phyloP scores from a whole-genome alignment of 1,140 invertebrate species.

The Drosophila ogumai region DNA sequence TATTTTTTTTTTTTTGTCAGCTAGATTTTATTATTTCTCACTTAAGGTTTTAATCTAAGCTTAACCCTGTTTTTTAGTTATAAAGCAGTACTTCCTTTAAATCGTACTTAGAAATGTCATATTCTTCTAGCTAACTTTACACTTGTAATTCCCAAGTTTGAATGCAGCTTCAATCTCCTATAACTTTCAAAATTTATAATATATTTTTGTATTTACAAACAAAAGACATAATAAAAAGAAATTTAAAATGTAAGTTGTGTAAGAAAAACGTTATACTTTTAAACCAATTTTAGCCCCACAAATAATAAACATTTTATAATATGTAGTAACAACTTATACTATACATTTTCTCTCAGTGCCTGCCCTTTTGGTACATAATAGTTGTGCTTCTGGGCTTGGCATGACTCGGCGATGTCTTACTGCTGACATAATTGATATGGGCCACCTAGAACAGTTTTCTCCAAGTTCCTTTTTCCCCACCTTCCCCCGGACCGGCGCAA shows the following conservation, averaged over 20 bases:
- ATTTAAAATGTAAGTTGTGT: no score
- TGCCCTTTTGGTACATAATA: conserved; percentile 60
- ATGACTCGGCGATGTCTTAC: conserved; percentile 57
- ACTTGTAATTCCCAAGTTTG: not conserved
- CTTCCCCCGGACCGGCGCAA: not conserved
- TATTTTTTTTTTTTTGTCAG: no score
- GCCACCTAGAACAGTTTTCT: conserved; percentile 48
- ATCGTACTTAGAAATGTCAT: not conserved
- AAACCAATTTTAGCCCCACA: no score
- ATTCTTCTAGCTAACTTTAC: not conserved
- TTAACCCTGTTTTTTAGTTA: not conserved
- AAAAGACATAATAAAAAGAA: not conserved
- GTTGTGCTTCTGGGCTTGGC: conserved; percentile 49
- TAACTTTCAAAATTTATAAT: not conserved
- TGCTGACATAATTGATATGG: conserved; percentile 82
- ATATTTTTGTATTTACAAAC: not conserved
- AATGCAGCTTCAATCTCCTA: not conserved
- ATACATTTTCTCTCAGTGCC: conserved; percentile 20
- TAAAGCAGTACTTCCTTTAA: not conserved
- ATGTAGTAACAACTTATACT: not conserved
- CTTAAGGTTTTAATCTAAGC: not conserved
- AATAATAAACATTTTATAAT: no score
- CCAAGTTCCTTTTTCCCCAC: conserved; percentile 15
- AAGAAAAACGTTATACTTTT: no score
- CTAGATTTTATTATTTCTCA: no score